Conservation (phyloP, 2,113 vertebrate species). For the Heteronetta atricapilla region DNA sequence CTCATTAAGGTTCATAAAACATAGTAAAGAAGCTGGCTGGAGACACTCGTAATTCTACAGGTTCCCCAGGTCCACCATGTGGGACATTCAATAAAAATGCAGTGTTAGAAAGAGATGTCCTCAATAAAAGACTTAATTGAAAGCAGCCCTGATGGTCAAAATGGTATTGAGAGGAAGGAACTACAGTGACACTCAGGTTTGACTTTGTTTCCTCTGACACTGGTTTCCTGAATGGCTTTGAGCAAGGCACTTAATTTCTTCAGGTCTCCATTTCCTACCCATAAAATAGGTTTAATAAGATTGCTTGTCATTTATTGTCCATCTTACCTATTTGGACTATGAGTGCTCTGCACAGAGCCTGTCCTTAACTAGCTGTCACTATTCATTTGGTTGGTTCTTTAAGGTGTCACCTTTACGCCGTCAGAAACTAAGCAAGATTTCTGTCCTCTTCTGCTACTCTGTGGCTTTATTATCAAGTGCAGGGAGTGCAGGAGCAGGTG, state of each 20-base stretch:
- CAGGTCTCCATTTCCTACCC: conserved; percentile 39
- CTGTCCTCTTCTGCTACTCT: not conserved
- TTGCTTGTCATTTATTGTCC: conserved; percentile 13
- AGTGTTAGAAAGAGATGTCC: conserved; percentile 39
- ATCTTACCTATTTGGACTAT: not conserved
- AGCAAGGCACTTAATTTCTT: conserved; percentile 42
- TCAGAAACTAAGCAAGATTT: not conserved
- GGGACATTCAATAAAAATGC: not conserved
- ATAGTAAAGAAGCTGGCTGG: conserved; percentile 33
- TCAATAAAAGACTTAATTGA: conserved; percentile 48
- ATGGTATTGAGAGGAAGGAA: conserved; percentile 40
- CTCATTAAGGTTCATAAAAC: conserved; percentile 44
- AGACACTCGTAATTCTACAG: conserved; percentile 34
- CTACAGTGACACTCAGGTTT: conserved; percentile 15
- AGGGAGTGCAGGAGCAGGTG: not conserved
- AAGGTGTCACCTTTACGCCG: not conserved
- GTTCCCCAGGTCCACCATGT: not conserved
- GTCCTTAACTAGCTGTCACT: not conserved
- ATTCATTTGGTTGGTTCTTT: not conserved
- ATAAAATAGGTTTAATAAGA: conserved; percentile 15
- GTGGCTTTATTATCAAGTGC: not conserved
- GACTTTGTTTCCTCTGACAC: conserved; percentile 44
- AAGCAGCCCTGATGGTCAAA: conserved; percentile 39
- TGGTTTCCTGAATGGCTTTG: conserved; percentile 60
- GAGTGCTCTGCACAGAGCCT: not conserved